Evolutionary conservation across 2,113 vertebrate genomes (phyloP).

Genomic region (Hippocampus comes): DNA sequence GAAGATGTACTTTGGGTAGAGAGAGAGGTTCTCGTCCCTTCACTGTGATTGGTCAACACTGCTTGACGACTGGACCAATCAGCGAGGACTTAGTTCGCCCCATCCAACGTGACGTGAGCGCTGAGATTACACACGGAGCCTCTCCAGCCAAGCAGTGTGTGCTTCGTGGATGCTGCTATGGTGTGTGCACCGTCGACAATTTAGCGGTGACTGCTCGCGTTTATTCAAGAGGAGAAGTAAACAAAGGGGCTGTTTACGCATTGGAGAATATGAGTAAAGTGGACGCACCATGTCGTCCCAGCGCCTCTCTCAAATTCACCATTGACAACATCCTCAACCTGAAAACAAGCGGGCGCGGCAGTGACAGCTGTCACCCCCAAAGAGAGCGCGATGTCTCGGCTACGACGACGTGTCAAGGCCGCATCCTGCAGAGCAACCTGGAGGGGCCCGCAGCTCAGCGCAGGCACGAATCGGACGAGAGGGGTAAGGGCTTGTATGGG

Average conservation of each 20-base stretch:
- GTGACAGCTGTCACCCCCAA: slow-evolving; percentile 54
- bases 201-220: slow-evolving; percentile 35
- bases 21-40: slow-evolving; percentile 26
- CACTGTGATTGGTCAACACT: slow-evolving; percentile 55
- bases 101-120: slow-evolving; percentile 51
- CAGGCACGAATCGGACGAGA: slow-evolving; percentile 36
- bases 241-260: slow-evolving; percentile 18
- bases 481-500: slow-evolving; percentile 49
- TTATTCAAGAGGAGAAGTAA: slow-evolving; percentile 28
- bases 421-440: slow-evolving; percentile 34
- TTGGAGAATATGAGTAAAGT: slow-evolving; percentile 78
- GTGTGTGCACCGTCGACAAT: slow-evolving; percentile 51
- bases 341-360: slow-evolving; percentile 62
- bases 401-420: slow-evolving; percentile 41
- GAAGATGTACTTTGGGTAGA: not conserved
- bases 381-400: slow-evolving; percentile 44
- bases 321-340: slow-evolving; percentile 79
- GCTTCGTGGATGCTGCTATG: slow-evolving; percentile 69
- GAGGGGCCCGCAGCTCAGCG: slow-evolving; percentile 35
- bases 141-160: slow-evolving; percentile 46
- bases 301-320: slow-evolving; percentile 75
- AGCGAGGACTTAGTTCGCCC: slow-evolving; percentile 41
- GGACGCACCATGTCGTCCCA: slow-evolving; percentile 70
- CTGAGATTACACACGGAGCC: slow-evolving; percentile 37
- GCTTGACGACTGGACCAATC: slow-evolving; percentile 65